Conservation (phyloP, 2,888 invertebrate species). For the Dendrolimus pini region DNA sequence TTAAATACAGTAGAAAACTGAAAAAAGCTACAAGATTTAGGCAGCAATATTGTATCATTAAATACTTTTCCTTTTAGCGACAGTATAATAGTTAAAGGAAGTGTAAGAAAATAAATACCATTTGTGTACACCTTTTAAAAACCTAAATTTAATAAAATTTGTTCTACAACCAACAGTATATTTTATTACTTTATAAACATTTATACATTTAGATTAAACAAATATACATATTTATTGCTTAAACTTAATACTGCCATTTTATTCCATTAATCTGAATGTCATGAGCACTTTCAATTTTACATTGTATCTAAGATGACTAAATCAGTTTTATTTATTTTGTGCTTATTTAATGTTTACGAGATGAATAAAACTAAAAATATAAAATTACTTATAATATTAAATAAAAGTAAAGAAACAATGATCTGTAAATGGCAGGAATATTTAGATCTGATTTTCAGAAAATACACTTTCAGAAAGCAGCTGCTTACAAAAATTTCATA, state of each 20-base stretch:
- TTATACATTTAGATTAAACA: constrained; percentile 61
- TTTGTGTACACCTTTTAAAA: background rate
- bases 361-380: constrained; percentile 1
- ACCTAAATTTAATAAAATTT: constrained; percentile 25
- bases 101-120: background rate
- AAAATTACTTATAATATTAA: background rate
- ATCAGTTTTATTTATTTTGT: background rate
- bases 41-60: too few relatives aligned
- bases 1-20: too few relatives aligned
- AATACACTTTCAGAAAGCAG: constrained; percentile 1
- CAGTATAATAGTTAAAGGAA: too few relatives aligned
- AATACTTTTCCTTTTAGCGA: too few relatives aligned
- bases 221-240: constrained; percentile 63
- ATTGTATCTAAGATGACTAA: background rate
- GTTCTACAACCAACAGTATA: constrained; percentile 70
- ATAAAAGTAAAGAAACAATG: background rate
- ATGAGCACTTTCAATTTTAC: constrained; percentile 24
- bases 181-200: constrained; percentile 67
- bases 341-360: background rate
- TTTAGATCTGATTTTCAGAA: constrained; percentile 1
- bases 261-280: constrained; percentile 38
- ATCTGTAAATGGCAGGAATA: background rate
- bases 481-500: constrained; percentile 9
- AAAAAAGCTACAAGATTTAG: too few relatives aligned
- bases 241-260: constrained; percentile 61